phyloP scores from a whole-genome alignment of 2,888 invertebrate genomes.

The Andrena marginata region DNA sequence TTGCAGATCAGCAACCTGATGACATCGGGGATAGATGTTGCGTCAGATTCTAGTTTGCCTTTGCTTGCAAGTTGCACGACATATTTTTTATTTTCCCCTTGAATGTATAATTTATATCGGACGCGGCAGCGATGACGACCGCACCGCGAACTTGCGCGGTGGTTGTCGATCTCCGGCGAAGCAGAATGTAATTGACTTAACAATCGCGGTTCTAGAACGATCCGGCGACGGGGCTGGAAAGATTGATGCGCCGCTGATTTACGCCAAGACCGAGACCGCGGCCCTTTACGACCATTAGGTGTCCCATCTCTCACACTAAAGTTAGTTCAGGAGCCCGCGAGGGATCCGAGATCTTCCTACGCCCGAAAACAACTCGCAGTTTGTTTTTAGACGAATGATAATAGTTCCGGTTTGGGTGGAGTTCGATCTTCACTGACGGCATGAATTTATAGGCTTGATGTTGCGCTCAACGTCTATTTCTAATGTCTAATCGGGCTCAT shows the following conservation, averaged over 20 bases:
- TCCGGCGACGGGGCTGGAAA: neutral
- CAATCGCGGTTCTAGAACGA: neutral
- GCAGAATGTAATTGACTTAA: neutral
- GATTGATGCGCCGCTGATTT: conserved; percentile 52
- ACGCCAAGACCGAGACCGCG: conserved; percentile 10
- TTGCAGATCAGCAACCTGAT: conserved; percentile 71
- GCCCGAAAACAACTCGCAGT: conserved; percentile 15
- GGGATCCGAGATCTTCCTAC: conserved; percentile 11
- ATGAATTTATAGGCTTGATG: conserved; percentile 6
- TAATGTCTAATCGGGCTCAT: neutral
- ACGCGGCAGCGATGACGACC: conserved; percentile 30
- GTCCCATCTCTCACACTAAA: conserved; percentile 64
- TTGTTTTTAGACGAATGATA: conserved; percentile 54
- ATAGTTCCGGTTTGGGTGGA: conserved; percentile 14
- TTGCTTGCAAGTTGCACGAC: conserved; percentile 73
- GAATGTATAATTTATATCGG: conserved; percentile 76
- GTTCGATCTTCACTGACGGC: neutral
- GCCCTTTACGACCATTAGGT: conserved; percentile 63
- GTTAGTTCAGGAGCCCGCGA: conserved; percentile 57
- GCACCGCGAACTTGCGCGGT: conserved; percentile 7
- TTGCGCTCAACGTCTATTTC: neutral
- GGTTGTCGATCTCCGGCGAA: neutral
- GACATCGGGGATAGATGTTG: conserved; percentile 80
- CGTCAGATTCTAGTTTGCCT: conserved; percentile 84
- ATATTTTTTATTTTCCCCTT: conserved; percentile 70